A percentile compares a stretch with the other conserved stretches of the same genome.
phyloP scores from a whole-genome alignment of 2,113 vertebrate species.

The Alligator mississippiensis region DNA sequence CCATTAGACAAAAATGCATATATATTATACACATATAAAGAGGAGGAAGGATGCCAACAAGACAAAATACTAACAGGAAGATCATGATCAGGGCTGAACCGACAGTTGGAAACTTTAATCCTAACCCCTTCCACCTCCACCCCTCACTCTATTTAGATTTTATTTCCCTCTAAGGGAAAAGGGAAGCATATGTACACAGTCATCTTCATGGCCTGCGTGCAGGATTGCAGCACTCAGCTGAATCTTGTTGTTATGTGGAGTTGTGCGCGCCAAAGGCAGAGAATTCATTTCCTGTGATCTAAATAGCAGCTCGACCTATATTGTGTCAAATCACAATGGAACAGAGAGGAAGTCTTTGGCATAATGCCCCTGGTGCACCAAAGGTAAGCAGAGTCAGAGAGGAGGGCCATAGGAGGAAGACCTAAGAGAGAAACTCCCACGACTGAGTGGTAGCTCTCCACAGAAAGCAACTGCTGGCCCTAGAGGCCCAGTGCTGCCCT shows the following conservation, averaged over 20 bases:
- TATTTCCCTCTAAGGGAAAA: slow-evolving; percentile 52
- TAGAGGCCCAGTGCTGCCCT: accelerated
- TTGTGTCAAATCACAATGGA: accelerated
- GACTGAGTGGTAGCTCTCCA: background rate
- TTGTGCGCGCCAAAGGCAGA: background rate
- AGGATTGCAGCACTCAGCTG: background rate
- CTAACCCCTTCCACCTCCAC: slow-evolving; percentile 50
- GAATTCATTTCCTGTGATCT: background rate
- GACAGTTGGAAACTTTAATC: slow-evolving; percentile 40
- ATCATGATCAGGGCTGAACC: slow-evolving; percentile 44
- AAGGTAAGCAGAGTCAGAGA: background rate
- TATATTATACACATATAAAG: slow-evolving; percentile 17
- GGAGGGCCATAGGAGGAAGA: background rate
- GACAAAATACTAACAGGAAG: slow-evolving; percentile 76
- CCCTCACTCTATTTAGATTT: slow-evolving; percentile 49
- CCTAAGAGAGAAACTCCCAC: background rate
- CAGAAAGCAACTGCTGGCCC: accelerated
- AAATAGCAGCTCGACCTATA: background rate
- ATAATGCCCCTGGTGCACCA: background rate
- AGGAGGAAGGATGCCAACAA: slow-evolving; percentile 71
- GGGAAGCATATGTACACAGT: background rate
- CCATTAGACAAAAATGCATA: slow-evolving; percentile 5
- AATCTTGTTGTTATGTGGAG: accelerated
- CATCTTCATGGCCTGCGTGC: accelerated
- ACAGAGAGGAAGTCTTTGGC: background rate